Base-by-base conservation (phyloP, 2,888 invertebrate species). In the Lysandra coridon region DNA sequence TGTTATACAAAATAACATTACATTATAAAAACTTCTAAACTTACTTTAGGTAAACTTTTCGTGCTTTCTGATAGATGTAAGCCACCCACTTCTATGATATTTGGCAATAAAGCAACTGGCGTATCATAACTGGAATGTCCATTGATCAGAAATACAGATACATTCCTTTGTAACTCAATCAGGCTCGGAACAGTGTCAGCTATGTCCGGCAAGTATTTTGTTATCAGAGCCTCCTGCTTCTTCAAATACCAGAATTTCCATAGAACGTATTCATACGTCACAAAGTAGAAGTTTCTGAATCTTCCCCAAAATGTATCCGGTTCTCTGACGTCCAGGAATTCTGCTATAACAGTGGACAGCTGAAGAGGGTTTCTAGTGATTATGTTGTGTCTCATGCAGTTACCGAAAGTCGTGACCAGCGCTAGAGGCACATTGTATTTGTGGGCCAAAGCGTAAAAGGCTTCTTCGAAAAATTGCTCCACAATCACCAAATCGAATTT, bases 41-140 rank as follows among this genome's bases (percentile, higher is more conserved):
- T 80, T 80, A 84, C 84, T 81, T 82, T 37, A 6, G 94, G 91
- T n/a, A 95, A 86, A 78, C 87, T 83, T 0, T 82, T 83, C 64
- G 88, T 86, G 81, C 87, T 90, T 69, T 88, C 86, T 23, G 87
- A 88, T 5, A 95, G 85, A 87, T 96, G 96, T 77, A 93, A 85
- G 44, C 96, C 96, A 30, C 96, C 96, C 78, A 96, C 91, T 84
- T 96, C 95, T 1, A 96, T 88, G 80, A 95, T 89, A 84, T 95
- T 95, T 0, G 96, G 96, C 2, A 95, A 88, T 40, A 93, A 89
- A 0, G 96, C 95, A 7, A 89, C 86, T 0, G 95, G 89, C 6
- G 87, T 82, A 77, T 93, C 92, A 80, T 94, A 91, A 85, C 94
- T 95, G 74, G 91, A 93, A 83, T 96, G 95, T 10, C 91, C 88